A percentile compares a stretch with the other conserved stretches of the same genome.
These are phyloP conservation scores for Grammomys dolichurus DNA, from an alignment of 2,113 vertebrate genomes.

Conservation along the genomic window DNA sequence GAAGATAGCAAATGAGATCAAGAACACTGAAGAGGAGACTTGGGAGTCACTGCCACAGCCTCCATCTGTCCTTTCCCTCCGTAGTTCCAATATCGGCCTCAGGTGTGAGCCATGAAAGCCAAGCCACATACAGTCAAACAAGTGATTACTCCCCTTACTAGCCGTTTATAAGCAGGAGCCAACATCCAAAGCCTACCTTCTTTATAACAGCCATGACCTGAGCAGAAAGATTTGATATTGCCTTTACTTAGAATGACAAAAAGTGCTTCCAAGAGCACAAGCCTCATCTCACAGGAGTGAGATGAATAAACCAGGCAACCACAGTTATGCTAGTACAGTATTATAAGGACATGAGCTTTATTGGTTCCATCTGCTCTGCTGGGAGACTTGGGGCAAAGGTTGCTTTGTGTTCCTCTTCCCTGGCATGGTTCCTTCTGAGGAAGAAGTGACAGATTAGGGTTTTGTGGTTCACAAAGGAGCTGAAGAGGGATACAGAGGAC, in stretches of 20 bases:
- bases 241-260: too few relatives aligned
- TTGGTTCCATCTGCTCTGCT: not conserved
- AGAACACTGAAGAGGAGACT: not conserved
- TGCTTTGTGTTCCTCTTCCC: not conserved
- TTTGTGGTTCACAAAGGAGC: not conserved
- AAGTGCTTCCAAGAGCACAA: not conserved
- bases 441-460: not conserved
- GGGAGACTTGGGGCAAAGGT: not conserved
- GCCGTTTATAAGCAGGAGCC: accelerated
- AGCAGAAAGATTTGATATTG: too few relatives aligned
- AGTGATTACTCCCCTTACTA: not conserved
- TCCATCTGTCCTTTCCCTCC: not conserved
- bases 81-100: not conserved
- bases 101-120: not conserved
- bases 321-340: accelerated
- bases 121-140: not conserved
- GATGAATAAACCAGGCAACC: not conserved
- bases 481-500: not conserved
- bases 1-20: not conserved
- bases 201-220: too few relatives aligned
- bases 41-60: not conserved
- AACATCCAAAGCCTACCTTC: not conserved
- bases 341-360: accelerated
- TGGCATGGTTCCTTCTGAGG: not conserved
- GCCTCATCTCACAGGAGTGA: not conserved